These are phyloP conservation scores for Pentalonia nigronervosa DNA, from an alignment of 1,140 invertebrate species.

Conservation along the genomic window DNA sequence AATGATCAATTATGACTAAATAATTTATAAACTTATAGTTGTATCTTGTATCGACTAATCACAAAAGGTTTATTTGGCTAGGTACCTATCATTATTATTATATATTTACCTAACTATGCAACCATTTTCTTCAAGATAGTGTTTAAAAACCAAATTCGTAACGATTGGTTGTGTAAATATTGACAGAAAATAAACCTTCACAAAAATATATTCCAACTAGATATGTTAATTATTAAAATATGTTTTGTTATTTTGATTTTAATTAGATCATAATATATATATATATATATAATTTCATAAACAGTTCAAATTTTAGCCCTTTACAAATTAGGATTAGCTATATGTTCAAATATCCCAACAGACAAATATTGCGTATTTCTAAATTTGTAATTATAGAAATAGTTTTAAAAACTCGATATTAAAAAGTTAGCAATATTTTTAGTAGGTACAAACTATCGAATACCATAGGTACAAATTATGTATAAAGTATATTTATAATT, in stretches of 20 bases:
- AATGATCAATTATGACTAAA: neutral
- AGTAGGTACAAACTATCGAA: neutral
- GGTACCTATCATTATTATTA: neutral
- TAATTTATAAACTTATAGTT: neutral
- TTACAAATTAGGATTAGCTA: neutral
- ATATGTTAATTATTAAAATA: neutral
- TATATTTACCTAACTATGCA: neutral
- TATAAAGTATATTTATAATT: neutral
- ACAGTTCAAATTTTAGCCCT: neutral
- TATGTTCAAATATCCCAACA: neutral
- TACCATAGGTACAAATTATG: neutral
- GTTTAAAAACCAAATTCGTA: too few relatives aligned
- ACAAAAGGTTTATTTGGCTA: neutral
- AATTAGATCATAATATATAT: neutral
- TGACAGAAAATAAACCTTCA: neutral
- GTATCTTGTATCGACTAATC: neutral
- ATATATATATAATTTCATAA: neutral
- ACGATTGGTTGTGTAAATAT: neutral
- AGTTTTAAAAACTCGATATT: neutral
- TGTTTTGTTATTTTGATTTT: neutral
- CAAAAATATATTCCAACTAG: neutral
- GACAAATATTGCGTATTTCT: neutral
- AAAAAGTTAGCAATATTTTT: neutral
- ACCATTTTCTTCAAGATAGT: too few relatives aligned
- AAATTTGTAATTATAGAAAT: neutral